Evolutionary conservation across 2,797 vertebrate genomes (phyloP), one percentile per base, ranked within the genome.

Genomic region (Channa striata): DNA sequence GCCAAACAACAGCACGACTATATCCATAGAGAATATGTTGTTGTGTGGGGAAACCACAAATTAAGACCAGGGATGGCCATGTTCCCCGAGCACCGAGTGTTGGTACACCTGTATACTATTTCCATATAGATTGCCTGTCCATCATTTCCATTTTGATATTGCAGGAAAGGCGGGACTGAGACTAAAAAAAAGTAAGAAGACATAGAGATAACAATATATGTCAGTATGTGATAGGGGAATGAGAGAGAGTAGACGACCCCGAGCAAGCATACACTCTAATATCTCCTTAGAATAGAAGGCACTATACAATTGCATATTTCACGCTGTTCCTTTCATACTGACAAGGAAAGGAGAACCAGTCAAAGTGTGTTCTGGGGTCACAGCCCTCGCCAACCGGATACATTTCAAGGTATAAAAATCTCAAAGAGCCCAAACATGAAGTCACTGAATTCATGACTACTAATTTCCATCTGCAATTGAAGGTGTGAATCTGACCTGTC

Each of bases 71-170:
- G 48, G 57, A 80, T 77, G 73, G 68, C 74, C 69, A 71, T 80
- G 68, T 81, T 75, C 54, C 62, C 67, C 12, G 51, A 80, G 68
- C 60, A 70, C 62, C 72, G 49, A 72, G 79, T 71, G 66, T 59
- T 73, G 34, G 49, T 76, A 82, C 71, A 91, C 82, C 83, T 81
- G 77, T 90, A 78, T 78, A 81, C 69, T 66, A 93, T 94, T 94
- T 92, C 85, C 93, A 94, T 94, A 93, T 93, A 94, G 90, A 94
- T 93, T 90, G 90, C 84, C 82, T 90, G 85, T 90, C 90, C 78
- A 80, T 92, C 89, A 91, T 93, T 93, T 94, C 88, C 86, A 92
- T 93, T 93, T 84, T 89, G 87, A 91, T 91, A 80, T 80, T 82
- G 70, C 72, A 50, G 78, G 78, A 72, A 61, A 78, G 72, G 68